Conservation (phyloP, 2,113 vertebrate species). For the Tragelaphus strepsiceros region DNA sequence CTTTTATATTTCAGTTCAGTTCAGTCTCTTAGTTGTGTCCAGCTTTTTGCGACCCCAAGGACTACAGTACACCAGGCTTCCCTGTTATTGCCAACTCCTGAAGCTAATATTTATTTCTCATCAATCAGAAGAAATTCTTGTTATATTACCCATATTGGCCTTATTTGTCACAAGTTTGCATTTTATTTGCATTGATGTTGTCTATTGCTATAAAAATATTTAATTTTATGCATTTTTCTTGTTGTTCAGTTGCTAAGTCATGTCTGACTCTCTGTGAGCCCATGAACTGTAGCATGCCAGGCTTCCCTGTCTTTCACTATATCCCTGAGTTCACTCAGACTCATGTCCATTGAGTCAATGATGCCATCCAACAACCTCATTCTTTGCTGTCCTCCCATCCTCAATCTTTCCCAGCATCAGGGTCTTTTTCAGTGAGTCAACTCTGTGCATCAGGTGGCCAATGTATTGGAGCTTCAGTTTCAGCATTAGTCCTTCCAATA, state of each 20-base stretch:
- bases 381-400: neutral
- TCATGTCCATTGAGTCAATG: neutral
- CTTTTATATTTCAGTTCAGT: neutral
- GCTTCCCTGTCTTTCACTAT: neutral
- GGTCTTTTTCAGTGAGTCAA: neutral
- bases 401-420: neutral
- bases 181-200: neutral
- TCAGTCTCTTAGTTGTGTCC: neutral
- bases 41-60: neutral
- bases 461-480: neutral
- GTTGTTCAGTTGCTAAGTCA: neutral
- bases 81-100: neutral
- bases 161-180: neutral
- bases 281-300: neutral
- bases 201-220: neutral
- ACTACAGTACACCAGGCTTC: neutral
- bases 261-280: neutral
- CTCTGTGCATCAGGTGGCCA: neutral
- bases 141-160: neutral
- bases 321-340: neutral
- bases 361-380: neutral
- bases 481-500: neutral
- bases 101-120: neutral
- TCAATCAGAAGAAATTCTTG: neutral
- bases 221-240: neutral